Base-by-base conservation (phyloP, 2,113 vertebrate genomes). In the Tupaia tana region DNA sequence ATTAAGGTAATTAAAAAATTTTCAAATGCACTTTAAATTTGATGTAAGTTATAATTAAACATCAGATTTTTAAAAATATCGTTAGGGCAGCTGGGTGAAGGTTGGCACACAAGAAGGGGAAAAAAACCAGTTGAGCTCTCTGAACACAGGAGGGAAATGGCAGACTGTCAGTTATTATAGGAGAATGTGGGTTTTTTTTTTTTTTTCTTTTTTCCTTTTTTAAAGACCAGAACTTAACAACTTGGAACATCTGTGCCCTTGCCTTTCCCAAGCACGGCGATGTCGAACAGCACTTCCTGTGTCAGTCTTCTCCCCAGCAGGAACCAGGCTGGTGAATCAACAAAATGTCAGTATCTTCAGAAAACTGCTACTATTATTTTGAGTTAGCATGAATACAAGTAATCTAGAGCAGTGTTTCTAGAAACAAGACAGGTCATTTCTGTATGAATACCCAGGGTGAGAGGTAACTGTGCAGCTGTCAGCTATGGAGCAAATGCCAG, bases 31-130 rank as follows among this genome's bases (percentile, higher is more conserved):
- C 92, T 95, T 96, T 95, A 94, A 95, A 95, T 97, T 54, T 93
- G 93, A 97, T 83, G 81, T 93, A 95, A 91, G 95, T 92, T 56
- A 81, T 94, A 52, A 96, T 93, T 93, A 93, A 95, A 97, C 93
- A 96, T 94, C 93, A 94, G 91, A 94, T 93, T 96, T 89, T 4
- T 25, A 95, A 96, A 97, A 97, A 96, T 91, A 96, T 87, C 95
- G 94, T 84, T 86, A 96, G 96, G 96, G 93, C 80, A 91, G 80
- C 27, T 78, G 79, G 89, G 89, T 95, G 71, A 96, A 95, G 91
- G 94, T 19, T 92, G 87, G 88, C 71, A 96, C 56, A 90, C 54
- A 74, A 86, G 91, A 29, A 43, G 16, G 74, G 20, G 54, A 14
- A 31, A 52, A 69, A 16, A 66, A 74, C 70, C 52, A 84, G 77